Base-by-base conservation (phyloP, 2,797 vertebrate species). In the Neoniphon sammara region DNA sequence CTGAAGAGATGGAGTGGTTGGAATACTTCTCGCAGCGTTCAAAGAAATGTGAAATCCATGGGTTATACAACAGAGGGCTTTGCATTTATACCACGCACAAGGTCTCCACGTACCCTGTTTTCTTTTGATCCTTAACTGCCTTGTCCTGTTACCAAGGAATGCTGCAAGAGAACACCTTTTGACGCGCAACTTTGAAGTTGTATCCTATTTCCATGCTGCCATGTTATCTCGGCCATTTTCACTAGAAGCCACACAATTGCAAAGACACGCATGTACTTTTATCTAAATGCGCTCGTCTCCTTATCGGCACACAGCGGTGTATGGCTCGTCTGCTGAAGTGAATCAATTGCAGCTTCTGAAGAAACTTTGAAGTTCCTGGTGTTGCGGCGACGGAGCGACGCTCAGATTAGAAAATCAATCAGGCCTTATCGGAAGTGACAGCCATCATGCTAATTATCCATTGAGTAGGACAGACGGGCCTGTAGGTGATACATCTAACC, bases 41-140 rank as follows among this genome's bases (percentile, higher is more conserved):
- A 69, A 68, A 73, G 60, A 75, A 39, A 20, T 0, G 20, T 39
- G 25, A 46, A 81, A 77, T 68, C 60, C 70, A 85, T 77, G 18
- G 7, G 63, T 49, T 65, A 46, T 2, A 64, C 66, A 76, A 30
- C 7, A 11, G 36, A 23, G 61, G 75, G 62, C 46, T 82, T 34
- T 57, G 39, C 52, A 66, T 70, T 75, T 30, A 54, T 55, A 62
- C 52, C 59, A 53, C 2, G 54, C 20, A 20, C 42, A 18, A 14
- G 21, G 46, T 44, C 55, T 23, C 27, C 18, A 5, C 46, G 57
- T 9, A 9, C 27, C 5, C 23, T 14, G 1, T 0, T 27, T 20
- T 27, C 42, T 75, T 76, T 70, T 77, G 42, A 76, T 75, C 54
- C 55, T 7, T 30, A 46, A 64, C 59, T 31, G 58, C 50, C 52